A percentile compares a stretch with the other conserved stretches of the same genome.
Conservation (phyloP, 2,113 vertebrate species). For the Cochlearius cochlearius region DNA sequence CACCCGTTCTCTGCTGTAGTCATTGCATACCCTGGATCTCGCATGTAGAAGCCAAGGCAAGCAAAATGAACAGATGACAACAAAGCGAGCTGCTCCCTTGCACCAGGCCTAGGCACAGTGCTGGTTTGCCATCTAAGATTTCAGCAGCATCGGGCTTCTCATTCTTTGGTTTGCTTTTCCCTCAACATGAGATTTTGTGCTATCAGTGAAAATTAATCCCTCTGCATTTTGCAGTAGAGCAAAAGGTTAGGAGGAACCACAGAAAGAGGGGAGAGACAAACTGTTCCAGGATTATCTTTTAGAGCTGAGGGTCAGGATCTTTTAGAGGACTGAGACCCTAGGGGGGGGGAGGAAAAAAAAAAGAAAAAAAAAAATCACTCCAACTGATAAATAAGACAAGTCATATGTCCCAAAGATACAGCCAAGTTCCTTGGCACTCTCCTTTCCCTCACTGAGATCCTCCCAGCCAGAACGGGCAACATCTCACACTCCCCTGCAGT, state of each 20-base stretch:
- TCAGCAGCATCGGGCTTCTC: neutral
- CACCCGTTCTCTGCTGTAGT: neutral
- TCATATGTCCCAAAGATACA: neutral
- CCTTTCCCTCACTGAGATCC: neutral
- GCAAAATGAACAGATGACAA: neutral
- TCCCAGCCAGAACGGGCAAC: neutral
- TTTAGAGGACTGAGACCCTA: neutral
- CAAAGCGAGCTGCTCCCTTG: neutral
- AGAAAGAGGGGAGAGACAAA: neutral
- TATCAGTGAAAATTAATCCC: conserved; percentile 26
- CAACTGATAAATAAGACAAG: neutral
- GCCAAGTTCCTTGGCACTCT: neutral
- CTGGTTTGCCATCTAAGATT: neutral
- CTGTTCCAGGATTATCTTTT: neutral
- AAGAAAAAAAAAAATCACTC: accelerated
- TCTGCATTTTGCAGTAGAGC: neutral
- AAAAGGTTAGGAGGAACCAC: neutral
- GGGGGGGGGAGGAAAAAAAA: too few relatives aligned
- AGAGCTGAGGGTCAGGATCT: neutral
- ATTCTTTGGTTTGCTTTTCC: neutral
- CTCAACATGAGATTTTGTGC: neutral
- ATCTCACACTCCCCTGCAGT: neutral
- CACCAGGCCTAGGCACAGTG: neutral
- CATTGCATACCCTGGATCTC: neutral
- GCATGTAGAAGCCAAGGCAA: neutral